phyloP scores from a whole-genome alignment of 2,797 vertebrate genomes.

The Prionace glauca region DNA sequence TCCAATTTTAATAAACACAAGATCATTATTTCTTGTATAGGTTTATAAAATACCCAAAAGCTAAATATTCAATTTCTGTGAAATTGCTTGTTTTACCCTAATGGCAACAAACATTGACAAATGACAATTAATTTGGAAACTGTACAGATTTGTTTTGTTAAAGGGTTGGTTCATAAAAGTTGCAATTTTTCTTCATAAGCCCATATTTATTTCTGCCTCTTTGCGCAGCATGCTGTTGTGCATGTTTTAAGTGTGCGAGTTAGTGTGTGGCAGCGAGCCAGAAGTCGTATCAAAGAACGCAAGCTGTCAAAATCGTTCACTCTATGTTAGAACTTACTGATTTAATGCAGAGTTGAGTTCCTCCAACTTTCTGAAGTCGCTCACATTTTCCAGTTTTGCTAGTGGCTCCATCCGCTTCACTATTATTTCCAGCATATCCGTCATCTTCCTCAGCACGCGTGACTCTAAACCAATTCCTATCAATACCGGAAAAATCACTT shows the following conservation, averaged over 20 bases:
- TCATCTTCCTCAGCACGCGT: conserved; percentile 81
- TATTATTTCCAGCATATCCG: conserved; percentile 86
- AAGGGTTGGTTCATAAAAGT: not conserved
- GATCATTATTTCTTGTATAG: not conserved
- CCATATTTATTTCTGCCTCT: not conserved
- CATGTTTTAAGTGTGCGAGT: not conserved
- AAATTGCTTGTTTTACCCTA: not conserved
- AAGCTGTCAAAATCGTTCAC: not conserved
- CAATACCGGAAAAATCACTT: not conserved
- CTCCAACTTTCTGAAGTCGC: conserved; percentile 65
- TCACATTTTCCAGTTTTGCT: conserved; percentile 76
- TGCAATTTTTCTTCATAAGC: not conserved
- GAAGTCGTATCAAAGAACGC: not conserved
- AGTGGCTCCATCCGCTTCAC: conserved; percentile 80
- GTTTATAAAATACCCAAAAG: not conserved
- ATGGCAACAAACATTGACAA: not conserved
- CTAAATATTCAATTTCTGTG: not conserved
- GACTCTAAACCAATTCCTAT: conserved; percentile 64
- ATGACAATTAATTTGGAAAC: not conserved
- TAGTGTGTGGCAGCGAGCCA: not conserved
- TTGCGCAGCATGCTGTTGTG: not conserved
- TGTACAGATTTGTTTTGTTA: not conserved
- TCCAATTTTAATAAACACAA: not conserved
- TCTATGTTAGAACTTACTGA: conserved; percentile 58
- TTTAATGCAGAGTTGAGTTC: conserved; percentile 65